Base-by-base conservation (phyloP, 2,888 invertebrate species). In the Timema cristinae region DNA sequence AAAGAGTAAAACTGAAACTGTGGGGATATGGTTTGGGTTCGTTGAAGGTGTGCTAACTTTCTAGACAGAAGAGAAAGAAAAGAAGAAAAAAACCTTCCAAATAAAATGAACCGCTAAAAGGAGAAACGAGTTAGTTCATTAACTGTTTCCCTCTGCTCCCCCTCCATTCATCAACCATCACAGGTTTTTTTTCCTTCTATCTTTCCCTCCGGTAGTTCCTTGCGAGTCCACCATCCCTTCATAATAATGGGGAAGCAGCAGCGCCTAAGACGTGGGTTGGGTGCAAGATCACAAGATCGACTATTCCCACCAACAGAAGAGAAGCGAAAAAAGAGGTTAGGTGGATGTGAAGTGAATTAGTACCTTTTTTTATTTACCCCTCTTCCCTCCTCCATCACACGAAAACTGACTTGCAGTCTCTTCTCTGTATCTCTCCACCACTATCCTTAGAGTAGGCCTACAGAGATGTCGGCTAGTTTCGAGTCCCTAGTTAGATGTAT, bases 61-160 rank as follows among this genome's bases (percentile, higher is more conserved):
- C 47, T 9, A 32, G 63, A 13, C 63, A 15, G 16, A n/a, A 5
- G n/a, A n/a, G n/a, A n/a, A n/a, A n/a, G n/a, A 9, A 4, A 48
- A 63, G 47, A 8, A 32, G 7, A 63, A 63, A 63, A 63, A 63
- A 63, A 8, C 32, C 32, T 32, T 32, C 32, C 32, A 32, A 4
- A 32, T 32, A 32, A 32, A 32, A 32, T 32, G 32, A 32, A 32
- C 32, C 32, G 32, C 32, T 32, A 4, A 32, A 32, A 32, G 32
- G 32, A 32, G 32, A 32, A 48, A 32, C 63, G 63, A 48, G 32
- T 63, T 63, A 63, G 63, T 63, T 63, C 63, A 63, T 63, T 63
- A 63, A 63, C 63, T 13, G 13, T 63, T 48, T 63, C 48, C 47
- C 63, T 63, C 16, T 63, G 32, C 63, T 63, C 9, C 9, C 32